Percentiles rank a stretch among this genome's conserved stretches.
Evolutionary conservation across 2,113 vertebrate genomes (phyloP).

Genomic region (Helogale parvula): DNA sequence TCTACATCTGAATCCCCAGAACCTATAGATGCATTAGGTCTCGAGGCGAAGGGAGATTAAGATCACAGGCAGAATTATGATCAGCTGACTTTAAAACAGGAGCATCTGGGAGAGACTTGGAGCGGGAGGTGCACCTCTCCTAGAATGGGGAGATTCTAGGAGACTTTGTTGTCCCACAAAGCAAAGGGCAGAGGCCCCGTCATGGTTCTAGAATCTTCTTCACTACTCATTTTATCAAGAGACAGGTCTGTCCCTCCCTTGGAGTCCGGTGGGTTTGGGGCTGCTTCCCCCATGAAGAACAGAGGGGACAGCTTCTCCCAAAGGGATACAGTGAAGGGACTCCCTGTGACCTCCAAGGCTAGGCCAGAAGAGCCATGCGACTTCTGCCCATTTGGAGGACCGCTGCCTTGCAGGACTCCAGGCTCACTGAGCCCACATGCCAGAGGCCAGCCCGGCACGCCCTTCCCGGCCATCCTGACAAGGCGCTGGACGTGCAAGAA

Average conservation of each 20-base stretch:
- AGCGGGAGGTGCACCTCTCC: too few relatives aligned
- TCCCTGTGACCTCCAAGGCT: fast-evolving
- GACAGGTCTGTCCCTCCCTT: not conserved
- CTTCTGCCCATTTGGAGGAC: too few relatives aligned
- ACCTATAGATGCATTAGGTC: not conserved
- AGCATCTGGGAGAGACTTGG: not conserved
- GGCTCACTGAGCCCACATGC: fast-evolving
- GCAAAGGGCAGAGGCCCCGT: not conserved
- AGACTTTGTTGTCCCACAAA: not conserved
- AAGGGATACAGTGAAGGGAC: fast-evolving
- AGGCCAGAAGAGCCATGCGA: not conserved
- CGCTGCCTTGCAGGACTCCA: not conserved
- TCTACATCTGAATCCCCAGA: not conserved
- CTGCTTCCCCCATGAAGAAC: not conserved
- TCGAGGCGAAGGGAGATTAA: not conserved
- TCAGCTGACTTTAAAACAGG: not conserved
- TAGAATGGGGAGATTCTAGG: fast-evolving
- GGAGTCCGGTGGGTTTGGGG: too few relatives aligned
- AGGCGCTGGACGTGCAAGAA: not conserved
- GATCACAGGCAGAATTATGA: not conserved
- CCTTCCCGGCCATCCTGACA: not conserved
- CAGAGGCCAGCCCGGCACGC: not conserved
- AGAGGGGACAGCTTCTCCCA: too few relatives aligned
- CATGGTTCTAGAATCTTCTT: not conserved
- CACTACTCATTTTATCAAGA: too few relatives aligned